These are phyloP conservation scores for Etia nguti DNA, from an alignment of 2,113 vertebrate species.

Conservation along the genomic window DNA sequence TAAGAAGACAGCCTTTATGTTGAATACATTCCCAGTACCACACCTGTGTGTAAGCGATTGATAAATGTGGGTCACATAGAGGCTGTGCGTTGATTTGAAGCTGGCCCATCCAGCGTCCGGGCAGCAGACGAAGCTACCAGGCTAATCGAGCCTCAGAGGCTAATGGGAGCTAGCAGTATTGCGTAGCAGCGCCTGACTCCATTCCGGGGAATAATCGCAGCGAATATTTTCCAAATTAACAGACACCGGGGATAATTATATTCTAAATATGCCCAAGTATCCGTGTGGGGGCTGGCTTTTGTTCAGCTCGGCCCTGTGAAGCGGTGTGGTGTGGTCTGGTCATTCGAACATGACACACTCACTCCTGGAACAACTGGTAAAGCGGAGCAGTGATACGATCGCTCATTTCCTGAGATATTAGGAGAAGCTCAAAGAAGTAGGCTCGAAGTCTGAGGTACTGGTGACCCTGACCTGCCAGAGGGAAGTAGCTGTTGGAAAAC, in stretches of 20 bases:
- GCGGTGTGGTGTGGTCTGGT: neutral
- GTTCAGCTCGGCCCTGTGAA: accelerated
- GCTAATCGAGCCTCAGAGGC: constrained; percentile 27
- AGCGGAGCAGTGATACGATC: neutral
- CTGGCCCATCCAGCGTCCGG: neutral
- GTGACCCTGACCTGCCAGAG: neutral
- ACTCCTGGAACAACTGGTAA: neutral
- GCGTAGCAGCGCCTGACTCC: constrained; percentile 36
- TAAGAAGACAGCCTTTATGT: accelerated
- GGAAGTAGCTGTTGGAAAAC: neutral
- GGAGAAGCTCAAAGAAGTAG: neutral
- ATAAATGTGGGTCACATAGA: too few species aligned
- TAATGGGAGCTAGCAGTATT: constrained; percentile 35
- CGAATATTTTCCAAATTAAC: neutral
- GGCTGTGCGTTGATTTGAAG: neutral
- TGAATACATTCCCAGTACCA: accelerated
- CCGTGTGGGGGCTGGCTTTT: neutral
- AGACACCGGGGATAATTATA: neutral
- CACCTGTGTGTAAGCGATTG: accelerated
- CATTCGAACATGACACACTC: neutral
- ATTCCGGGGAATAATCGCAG: neutral
- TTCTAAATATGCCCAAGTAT: neutral
- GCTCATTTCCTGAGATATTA: neutral
- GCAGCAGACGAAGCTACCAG: constrained; percentile 23
- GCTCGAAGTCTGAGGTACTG: neutral